phyloP scores from a whole-genome alignment of 2,797 vertebrate genomes.

The Thalassophryne amazonica region DNA sequence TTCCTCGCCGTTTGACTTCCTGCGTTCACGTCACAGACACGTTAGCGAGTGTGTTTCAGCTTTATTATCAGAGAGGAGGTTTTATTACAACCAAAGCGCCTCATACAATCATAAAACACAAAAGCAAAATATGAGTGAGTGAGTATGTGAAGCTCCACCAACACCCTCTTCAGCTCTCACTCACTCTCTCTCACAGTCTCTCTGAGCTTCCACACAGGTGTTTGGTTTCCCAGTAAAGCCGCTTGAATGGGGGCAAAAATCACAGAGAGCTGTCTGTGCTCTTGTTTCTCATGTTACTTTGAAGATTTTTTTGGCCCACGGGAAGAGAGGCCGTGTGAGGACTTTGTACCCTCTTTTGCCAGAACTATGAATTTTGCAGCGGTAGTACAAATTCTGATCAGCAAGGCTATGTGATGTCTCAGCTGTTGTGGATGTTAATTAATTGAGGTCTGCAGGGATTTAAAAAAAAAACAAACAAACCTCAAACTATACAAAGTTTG shows the following conservation, averaged over 20 bases:
- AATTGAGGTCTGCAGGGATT: constrained; percentile 27
- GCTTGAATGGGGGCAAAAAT: constrained; percentile 66
- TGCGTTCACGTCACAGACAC: background rate
- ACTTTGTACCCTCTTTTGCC: constrained; percentile 50
- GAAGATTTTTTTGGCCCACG: constrained; percentile 63
- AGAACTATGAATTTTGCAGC: constrained; percentile 29
- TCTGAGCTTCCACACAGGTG: constrained; percentile 62
- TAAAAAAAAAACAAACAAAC: no score
- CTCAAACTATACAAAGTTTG: no score
- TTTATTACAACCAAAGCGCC: constrained; percentile 9
- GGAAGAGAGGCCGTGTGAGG: constrained; percentile 64
- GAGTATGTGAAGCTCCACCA: constrained; percentile 12
- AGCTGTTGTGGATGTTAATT: no score
- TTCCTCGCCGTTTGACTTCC: no score
- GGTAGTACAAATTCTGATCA: constrained; percentile 27
- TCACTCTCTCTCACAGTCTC: constrained; percentile 24
- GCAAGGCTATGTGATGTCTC: constrained; percentile 43
- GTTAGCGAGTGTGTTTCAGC: background rate
- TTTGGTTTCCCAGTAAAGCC: constrained; percentile 72
- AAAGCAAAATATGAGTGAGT: constrained; percentile 17
- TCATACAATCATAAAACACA: constrained; percentile 11
- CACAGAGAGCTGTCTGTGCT: constrained; percentile 66
- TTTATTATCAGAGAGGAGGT: constrained; percentile 3
- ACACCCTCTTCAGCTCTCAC: constrained; percentile 22
- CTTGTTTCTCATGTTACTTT: constrained; percentile 71